Evolutionary conservation across 2,113 vertebrate species (phyloP).

Genomic region (Dendrocopos noguchii): DNA sequence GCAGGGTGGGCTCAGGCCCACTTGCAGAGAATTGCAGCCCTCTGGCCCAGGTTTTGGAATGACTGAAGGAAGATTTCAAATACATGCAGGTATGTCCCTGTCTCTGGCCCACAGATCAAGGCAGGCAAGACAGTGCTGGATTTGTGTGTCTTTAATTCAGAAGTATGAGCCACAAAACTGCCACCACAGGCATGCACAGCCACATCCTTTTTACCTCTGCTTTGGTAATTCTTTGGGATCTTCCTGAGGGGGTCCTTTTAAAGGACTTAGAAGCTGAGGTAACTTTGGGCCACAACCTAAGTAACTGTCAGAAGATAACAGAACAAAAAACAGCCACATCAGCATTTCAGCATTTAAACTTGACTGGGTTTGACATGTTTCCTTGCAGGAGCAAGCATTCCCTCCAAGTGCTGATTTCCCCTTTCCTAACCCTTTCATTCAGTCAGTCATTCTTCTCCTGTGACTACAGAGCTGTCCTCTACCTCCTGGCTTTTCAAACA

Average conservation of each 20-base stretch:
- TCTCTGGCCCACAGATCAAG: neutral
- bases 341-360: neutral
- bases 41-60: neutral
- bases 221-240: neutral
- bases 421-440: neutral
- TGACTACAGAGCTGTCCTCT: neutral
- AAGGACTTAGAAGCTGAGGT: neutral
- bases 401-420: neutral
- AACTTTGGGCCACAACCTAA: neutral
- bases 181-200: neutral
- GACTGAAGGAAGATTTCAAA: neutral
- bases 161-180: neutral
- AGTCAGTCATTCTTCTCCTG: neutral
- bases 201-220: neutral
- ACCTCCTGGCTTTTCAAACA: neutral
- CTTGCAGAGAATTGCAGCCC: neutral
- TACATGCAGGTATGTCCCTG: neutral
- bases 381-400: neutral
- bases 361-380: neutral
- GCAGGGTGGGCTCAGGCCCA: neutral
- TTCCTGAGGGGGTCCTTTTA: neutral
- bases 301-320: neutral
- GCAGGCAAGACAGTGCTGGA: neutral
- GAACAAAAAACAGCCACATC: neutral
- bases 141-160: neutral